These are phyloP conservation scores for Pogonocherus hispidulus DNA, from an alignment of 2,888 invertebrate species.

Conservation along the genomic window DNA sequence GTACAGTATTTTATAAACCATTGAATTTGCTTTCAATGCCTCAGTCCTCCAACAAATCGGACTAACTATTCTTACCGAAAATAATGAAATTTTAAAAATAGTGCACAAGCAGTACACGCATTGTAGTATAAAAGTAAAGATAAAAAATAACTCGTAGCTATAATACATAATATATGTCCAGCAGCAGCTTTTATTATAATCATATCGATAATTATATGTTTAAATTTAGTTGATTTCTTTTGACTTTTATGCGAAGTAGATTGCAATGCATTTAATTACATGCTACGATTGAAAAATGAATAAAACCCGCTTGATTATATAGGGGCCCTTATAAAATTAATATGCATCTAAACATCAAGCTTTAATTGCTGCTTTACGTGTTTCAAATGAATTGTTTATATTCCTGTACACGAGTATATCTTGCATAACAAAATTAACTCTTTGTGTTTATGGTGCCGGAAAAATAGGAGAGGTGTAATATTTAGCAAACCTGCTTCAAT, in stretches of 20 bases:
- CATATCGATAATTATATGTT: too few relatives aligned
- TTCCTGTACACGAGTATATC: not conserved
- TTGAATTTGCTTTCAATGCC: too few relatives aligned
- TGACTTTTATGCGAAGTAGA: not conserved
- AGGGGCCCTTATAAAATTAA: slow-evolving; percentile 35
- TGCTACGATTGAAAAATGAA: not conserved
- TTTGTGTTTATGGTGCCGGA: not conserved
- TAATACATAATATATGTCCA: too few relatives aligned
- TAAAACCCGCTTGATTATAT: slow-evolving; percentile 7
- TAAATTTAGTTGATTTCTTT: too few relatives aligned
- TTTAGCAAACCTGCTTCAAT: slow-evolving; percentile 35
- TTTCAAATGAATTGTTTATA: slow-evolving; percentile 37
- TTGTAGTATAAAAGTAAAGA: too few relatives aligned
- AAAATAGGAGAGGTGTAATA: slow-evolving; percentile 1
- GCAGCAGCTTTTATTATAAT: too few relatives aligned
- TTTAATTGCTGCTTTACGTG: slow-evolving; percentile 41
- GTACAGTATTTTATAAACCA: too few relatives aligned
- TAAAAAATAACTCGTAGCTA: too few relatives aligned
- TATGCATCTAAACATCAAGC: slow-evolving; percentile 32
- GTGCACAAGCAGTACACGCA: too few relatives aligned
- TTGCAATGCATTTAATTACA: not conserved
- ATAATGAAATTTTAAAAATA: too few relatives aligned
- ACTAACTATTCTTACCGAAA: too few relatives aligned
- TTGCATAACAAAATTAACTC: not conserved
- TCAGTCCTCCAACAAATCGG: too few relatives aligned